Percentiles rank a stretch among this genome's conserved stretches.
These are phyloP conservation scores for Drosophila dives DNA, from an alignment of 2,888 invertebrate genomes.

Conservation along the genomic window DNA sequence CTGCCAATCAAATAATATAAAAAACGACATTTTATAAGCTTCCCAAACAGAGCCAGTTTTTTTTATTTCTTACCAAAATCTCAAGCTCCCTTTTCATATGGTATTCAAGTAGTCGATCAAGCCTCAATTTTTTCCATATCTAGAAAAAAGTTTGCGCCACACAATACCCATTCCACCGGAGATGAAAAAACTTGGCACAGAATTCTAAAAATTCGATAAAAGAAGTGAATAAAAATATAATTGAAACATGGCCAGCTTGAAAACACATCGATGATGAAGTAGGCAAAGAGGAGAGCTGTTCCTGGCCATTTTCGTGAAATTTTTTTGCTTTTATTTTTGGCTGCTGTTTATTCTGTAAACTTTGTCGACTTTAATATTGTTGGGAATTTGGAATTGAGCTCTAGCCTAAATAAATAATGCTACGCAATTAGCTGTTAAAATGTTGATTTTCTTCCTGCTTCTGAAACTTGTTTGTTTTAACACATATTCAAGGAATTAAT, in stretches of 20 bases:
- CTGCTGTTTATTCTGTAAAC: slow-evolving; percentile 24
- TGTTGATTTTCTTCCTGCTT: slow-evolving; percentile 5
- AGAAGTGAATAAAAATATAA: slow-evolving; percentile 44
- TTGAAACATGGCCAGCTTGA: slow-evolving; percentile 52
- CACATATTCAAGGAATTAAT: not conserved
- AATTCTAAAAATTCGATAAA: slow-evolving; percentile 46
- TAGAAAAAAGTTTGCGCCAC: slow-evolving; percentile 7
- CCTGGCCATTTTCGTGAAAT: not conserved
- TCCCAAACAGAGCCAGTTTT: not conserved
- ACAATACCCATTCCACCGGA: not conserved
- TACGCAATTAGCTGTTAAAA: slow-evolving; percentile 39
- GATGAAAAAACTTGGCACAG: slow-evolving; percentile 22
- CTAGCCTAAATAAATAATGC: slow-evolving; percentile 47
- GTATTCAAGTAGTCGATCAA: not conserved
- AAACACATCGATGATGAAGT: slow-evolving; percentile 32
- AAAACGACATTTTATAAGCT: not conserved
- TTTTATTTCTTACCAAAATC: not conserved
- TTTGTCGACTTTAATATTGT: slow-evolving; percentile 46
- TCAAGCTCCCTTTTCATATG: not conserved
- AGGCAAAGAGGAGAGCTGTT: not conserved
- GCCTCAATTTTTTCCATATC: not conserved
- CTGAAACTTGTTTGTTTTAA: slow-evolving; percentile 1
- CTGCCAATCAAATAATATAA: not conserved
- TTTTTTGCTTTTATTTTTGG: slow-evolving; percentile 11
- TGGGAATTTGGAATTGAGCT: slow-evolving; percentile 43